phyloP scores from a whole-genome alignment of 2,888 invertebrate genomes.

The Ephialtes manifestator region DNA sequence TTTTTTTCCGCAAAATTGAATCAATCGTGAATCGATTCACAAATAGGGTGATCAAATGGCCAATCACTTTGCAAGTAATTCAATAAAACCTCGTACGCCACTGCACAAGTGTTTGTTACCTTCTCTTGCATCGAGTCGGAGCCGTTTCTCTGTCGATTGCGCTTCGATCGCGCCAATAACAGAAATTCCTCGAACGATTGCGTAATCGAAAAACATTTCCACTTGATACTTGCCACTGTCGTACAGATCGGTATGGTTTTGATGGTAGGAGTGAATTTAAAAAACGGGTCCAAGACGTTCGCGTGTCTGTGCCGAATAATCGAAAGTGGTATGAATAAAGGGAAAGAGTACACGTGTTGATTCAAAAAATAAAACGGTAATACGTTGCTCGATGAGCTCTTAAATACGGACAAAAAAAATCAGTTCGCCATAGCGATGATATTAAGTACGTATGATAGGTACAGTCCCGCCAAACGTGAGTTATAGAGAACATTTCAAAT shows the following conservation, averaged over 20 bases:
- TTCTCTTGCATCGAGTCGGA: not conserved
- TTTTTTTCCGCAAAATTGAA: not conserved
- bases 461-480: too few relatives aligned
- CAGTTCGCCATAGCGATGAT: not conserved
- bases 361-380: not conserved
- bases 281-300: conserved; percentile 2
- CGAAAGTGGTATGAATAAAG: not conserved
- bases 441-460: too few relatives aligned
- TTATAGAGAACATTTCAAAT: too few relatives aligned
- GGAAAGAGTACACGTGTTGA: conserved; percentile 6
- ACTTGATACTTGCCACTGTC: conserved; percentile 40
- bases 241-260: not conserved
- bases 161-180: conserved; percentile 41
- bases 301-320: not conserved
- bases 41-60: not conserved
- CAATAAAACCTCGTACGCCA: not conserved
- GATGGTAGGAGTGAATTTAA: not conserved
- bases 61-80: not conserved
- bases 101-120: not conserved
- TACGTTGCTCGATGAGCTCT: not conserved
- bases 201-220: conserved; percentile 59
- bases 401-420: conserved; percentile 1
- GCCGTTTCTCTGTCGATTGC: conserved; percentile 26
- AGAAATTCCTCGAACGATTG: conserved; percentile 53
- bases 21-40: not conserved